phyloP scores from a whole-genome alignment of 2,888 invertebrate species.

The Lepidocyrtoides sp. region DNA sequence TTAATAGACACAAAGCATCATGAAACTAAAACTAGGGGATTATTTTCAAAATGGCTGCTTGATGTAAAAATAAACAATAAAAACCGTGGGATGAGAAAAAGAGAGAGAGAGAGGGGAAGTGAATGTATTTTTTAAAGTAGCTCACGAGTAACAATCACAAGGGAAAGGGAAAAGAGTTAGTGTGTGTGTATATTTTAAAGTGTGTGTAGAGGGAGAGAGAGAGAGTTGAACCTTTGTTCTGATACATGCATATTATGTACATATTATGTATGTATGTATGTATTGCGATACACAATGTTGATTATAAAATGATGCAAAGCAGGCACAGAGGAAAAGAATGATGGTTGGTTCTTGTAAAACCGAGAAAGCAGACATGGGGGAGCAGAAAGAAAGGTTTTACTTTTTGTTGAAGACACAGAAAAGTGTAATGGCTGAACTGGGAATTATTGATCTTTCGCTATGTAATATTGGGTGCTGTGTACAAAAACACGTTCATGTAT shows the following conservation, averaged over 20 bases:
- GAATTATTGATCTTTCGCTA: slow-evolving; percentile 81
- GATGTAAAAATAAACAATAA: neutral
- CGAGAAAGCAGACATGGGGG: slow-evolving; percentile 70
- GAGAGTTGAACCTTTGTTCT: too few relatives aligned
- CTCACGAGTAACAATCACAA: neutral
- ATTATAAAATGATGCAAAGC: slow-evolving; percentile 44
- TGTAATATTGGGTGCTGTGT: slow-evolving; percentile 39
- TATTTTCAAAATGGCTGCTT: slow-evolving; percentile 67
- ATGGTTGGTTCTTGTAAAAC: slow-evolving; percentile 59
- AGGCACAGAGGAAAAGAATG: slow-evolving; percentile 67
- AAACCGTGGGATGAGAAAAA: slow-evolving; percentile 13
- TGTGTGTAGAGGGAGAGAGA: too few relatives aligned
- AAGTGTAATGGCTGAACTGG: slow-evolving; percentile 82
- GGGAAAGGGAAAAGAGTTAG: slow-evolving; percentile 42
- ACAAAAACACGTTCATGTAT: slow-evolving; percentile 20
- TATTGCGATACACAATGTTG: neutral
- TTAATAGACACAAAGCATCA: slow-evolving; percentile 24
- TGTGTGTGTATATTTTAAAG: neutral
- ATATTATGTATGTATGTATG: neutral
- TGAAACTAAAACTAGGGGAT: neutral
- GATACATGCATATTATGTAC: neutral
- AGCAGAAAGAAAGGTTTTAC: slow-evolving; percentile 72
- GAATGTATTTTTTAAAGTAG: slow-evolving; percentile 13
- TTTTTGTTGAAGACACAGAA: slow-evolving; percentile 67
- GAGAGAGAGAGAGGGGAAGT: slow-evolving; percentile 29